These are phyloP conservation scores for Pseudococcus longispinus DNA, from an alignment of 2,888 invertebrate genomes.

Conservation along the genomic window DNA sequence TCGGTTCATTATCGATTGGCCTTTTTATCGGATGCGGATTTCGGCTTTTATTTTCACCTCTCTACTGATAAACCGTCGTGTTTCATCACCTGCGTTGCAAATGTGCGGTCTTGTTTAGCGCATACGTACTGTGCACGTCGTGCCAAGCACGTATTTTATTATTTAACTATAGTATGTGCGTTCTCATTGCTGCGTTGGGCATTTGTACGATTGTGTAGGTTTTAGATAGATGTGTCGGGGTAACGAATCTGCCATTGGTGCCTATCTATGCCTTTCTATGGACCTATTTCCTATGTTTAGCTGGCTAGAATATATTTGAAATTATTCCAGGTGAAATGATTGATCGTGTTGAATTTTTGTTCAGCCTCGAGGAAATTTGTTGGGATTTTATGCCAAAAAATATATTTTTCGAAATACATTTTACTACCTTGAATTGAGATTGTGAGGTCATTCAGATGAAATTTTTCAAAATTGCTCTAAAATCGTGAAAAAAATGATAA, in stretches of 20 bases:
- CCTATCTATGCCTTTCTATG: background rate
- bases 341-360: no score
- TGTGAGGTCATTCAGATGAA: no score
- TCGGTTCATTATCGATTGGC: constrained; percentile 37
- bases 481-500: no score
- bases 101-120: background rate
- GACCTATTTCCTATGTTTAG: background rate
- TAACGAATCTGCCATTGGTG: background rate
- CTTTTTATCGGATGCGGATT: background rate
- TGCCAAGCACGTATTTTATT: background rate
- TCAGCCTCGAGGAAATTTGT: no score
- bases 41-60: background rate
- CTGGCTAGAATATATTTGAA: background rate
- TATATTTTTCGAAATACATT: no score
- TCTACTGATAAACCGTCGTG: background rate
- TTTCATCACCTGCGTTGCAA: constrained; percentile 35
- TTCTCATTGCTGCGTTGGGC: background rate
- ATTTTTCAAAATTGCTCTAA: no score
- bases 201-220: background rate
- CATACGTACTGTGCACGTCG: background rate
- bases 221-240: background rate
- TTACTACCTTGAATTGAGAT: no score
- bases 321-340: background rate
- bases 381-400: no score
- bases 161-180: no score